Conservation (phyloP, 2,888 invertebrate genomes). For the Campaea margaritaria region DNA sequence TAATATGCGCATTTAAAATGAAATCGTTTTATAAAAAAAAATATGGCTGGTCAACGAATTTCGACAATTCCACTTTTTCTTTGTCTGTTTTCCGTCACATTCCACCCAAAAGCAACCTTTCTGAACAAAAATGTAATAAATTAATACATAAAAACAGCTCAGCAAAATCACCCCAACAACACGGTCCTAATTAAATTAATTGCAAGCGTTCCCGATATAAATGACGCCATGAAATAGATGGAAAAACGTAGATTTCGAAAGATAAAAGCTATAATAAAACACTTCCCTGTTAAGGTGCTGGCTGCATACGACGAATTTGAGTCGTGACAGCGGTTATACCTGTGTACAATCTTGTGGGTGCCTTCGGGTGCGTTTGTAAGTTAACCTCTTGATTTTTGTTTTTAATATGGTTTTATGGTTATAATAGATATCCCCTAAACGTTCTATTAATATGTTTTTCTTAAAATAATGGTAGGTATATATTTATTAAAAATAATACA, state of each 20-base stretch:
- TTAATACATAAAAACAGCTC: slow-evolving; percentile 67
- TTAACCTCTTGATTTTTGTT: too few relatives aligned
- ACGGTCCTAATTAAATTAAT: slow-evolving; percentile 83
- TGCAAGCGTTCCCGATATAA: slow-evolving; percentile 78
- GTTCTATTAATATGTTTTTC: too few relatives aligned
- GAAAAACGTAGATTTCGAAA: slow-evolving; percentile 73
- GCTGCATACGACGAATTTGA: slow-evolving; percentile 36
- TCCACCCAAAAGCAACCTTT: slow-evolving; percentile 53
- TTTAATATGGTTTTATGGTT: too few relatives aligned
- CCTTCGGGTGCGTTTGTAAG: too few relatives aligned
- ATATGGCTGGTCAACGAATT: too few relatives aligned
- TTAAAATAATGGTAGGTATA: too few relatives aligned
- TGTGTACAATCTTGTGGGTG: too few relatives aligned
- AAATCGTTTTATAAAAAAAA: too few relatives aligned
- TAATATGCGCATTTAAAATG: too few relatives aligned
- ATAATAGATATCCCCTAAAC: too few relatives aligned
- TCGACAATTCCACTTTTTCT: neutral
- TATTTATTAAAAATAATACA: too few relatives aligned
- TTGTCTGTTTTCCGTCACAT: slow-evolving; percentile 49
- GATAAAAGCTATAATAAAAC: slow-evolving; percentile 83
- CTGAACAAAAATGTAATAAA: slow-evolving; percentile 58
- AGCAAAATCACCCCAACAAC: slow-evolving; percentile 65
- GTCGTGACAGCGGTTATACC: too few relatives aligned
- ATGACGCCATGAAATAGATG: slow-evolving; percentile 74
- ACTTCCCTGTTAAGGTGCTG: slow-evolving; percentile 69